phyloP scores from a whole-genome alignment of 2,113 vertebrate genomes.

The Psophia crepitans region DNA sequence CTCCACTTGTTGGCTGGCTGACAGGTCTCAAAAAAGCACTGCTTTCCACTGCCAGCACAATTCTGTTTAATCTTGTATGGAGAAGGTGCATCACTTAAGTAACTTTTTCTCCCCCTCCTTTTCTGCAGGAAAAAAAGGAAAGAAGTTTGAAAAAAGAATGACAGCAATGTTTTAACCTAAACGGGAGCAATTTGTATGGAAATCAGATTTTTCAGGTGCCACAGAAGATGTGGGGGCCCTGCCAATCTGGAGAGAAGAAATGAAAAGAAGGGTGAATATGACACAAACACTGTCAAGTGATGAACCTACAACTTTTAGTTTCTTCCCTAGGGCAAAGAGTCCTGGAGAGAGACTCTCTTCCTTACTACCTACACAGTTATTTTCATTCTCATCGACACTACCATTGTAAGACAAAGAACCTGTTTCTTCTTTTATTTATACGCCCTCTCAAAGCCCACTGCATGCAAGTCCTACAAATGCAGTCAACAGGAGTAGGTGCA shows the following conservation, averaged over 20 bases:
- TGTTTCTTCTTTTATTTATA: background rate
- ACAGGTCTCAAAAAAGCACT: conserved; percentile 25
- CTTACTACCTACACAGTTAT: background rate
- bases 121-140: background rate
- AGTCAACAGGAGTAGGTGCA: background rate
- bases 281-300: background rate
- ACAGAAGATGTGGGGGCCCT: conserved; percentile 43
- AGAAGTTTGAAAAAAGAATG: background rate
- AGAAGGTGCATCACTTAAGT: background rate
- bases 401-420: background rate
- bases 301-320: background rate
- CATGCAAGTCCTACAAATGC: background rate
- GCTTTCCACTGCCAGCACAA: background rate
- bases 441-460: background rate
- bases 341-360: background rate
- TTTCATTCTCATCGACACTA: background rate
- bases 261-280: conserved; percentile 9
- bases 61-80: conserved; percentile 6
- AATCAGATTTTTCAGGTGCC: conserved; percentile 72
- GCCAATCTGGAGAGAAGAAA: conserved; percentile 42
- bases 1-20: background rate
- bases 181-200: conserved; percentile 61
- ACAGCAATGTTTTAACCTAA: conserved; percentile 48
- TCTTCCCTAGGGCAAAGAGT: background rate
- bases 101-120: background rate